Base-by-base conservation (phyloP, 2,113 vertebrate species). In the Cervus canadensis region DNA sequence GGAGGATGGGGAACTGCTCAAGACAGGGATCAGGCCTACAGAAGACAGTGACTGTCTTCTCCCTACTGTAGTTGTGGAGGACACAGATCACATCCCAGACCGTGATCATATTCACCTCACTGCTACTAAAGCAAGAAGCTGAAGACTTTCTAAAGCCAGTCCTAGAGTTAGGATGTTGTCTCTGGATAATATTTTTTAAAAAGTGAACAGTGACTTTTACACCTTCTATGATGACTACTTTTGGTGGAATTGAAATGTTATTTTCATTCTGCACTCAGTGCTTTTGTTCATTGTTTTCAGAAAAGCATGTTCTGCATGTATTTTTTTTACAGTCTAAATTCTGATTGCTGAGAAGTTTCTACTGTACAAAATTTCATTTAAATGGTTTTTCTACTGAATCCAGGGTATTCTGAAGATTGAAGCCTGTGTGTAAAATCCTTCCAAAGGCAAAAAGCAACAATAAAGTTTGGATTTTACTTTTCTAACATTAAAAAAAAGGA, bases 91-190 rank as follows among this genome's bases (percentile, higher is more conserved):
- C 99, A 99, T 2, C 99, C 99, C 90, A 99, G 99, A 86, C 99
- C 99, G 57, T 99, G 99, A 7, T 99, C 99, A 40, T 99, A 99
- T 95, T 99, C 99, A 50, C 99, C 99, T 97, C 99, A 99, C 98
- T 99, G 99, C 98, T 99, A 99, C 97, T 99, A 96, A 99, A 98
- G 98, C 98, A 98, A 98, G 99, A 98, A 97, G 94, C 10, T 67
- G 97, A 98, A 96, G 98, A 98, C 76, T 98, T 99, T 98, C 98
- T 98, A 98, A 98, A 98, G 98, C 95, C 97, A 96, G 97, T 98
- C 97, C 98, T 98, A 98, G 97, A 98, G 98, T 98, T 98, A 98
- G 98, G 97, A 99, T 97, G 96, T 98, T 98, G 98, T 98, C 98
- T 98, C 98, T 99, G 98, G 98, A 99, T 98, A 99, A 99, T 99